Percentiles rank a stretch among this genome's conserved stretches.
phyloP scores from a whole-genome alignment of 2,797 vertebrate genomes.

The Scolopax bukidnonensis region DNA sequence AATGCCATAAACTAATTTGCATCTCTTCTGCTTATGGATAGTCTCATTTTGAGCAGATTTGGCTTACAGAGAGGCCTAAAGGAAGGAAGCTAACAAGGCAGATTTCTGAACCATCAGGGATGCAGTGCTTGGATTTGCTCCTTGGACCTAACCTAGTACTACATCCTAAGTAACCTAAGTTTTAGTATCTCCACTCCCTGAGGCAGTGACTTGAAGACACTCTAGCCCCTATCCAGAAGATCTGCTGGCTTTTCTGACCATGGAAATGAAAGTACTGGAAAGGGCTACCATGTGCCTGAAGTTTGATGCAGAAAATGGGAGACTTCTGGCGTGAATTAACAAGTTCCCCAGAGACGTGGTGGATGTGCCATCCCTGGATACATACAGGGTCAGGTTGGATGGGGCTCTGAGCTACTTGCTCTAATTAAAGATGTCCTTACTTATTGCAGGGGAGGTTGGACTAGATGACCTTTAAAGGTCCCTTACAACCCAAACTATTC shows the following conservation, averaged over 20 bases:
- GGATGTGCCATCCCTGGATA: not conserved
- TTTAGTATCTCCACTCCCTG: not conserved
- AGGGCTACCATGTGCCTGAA: fast-evolving
- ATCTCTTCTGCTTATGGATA: not conserved
- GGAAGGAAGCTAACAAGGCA: not conserved
- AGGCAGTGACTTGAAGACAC: not conserved
- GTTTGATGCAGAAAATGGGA: not conserved
- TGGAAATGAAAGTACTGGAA: not conserved
- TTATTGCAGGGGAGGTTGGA: not conserved
- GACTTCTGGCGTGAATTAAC: not conserved
- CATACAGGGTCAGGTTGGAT: not conserved
- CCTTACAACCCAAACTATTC: not conserved
- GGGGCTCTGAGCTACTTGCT: not conserved
- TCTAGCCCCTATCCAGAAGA: not conserved
- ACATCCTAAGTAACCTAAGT: fast-evolving
- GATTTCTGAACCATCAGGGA: fast-evolving
- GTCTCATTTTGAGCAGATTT: not conserved
- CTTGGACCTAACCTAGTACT: not conserved
- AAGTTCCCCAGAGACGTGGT: not conserved
- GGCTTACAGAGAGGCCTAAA: not conserved
- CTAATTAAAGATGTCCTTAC: not conserved
- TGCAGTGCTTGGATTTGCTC: not conserved
- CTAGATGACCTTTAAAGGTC: not conserved
- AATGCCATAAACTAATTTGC: not conserved
- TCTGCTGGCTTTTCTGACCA: not conserved